phyloP scores from a whole-genome alignment of 2,797 vertebrate species.

The Chelonia mydas region DNA sequence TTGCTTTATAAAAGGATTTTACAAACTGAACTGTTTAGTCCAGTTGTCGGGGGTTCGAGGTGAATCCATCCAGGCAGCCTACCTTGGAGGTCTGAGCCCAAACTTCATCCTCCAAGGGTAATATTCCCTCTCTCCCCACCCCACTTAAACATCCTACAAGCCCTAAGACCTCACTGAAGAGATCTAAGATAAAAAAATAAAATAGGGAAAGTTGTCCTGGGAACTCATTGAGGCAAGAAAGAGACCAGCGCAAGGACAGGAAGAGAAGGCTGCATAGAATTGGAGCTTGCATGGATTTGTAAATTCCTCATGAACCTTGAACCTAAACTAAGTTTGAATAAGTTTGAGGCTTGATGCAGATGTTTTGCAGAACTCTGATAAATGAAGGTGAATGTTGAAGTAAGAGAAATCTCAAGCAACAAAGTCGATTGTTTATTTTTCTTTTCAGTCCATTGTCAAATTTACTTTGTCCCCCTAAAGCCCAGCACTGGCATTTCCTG shows the following conservation, averaged over 20 bases:
- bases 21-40: constrained; percentile 34
- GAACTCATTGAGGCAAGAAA: constrained; percentile 62
- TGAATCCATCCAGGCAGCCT: background rate
- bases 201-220: constrained; percentile 59
- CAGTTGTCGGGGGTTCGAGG: constrained; percentile 4
- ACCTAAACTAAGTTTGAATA: constrained; percentile 70
- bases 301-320: constrained; percentile 72
- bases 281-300: constrained; percentile 59
- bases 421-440: constrained; percentile 62
- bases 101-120: constrained; percentile 27
- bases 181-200: background rate
- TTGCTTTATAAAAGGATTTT: constrained; percentile 34
- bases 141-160: constrained; percentile 42
- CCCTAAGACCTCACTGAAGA: constrained; percentile 1
- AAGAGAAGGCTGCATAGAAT: constrained; percentile 44
- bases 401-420: constrained; percentile 67
- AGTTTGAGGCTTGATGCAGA: constrained; percentile 75
- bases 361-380: constrained; percentile 73
- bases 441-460: constrained; percentile 62
- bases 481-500: constrained; percentile 58
- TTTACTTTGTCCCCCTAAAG: constrained; percentile 59
- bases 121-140: constrained; percentile 7
- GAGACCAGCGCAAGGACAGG: constrained; percentile 60
- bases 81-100: background rate
- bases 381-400: constrained; percentile 69